Evolutionary conservation across 2,113 vertebrate genomes (phyloP), one percentile per base, ranked within the genome.

Genomic region (Egretta garzetta): DNA sequence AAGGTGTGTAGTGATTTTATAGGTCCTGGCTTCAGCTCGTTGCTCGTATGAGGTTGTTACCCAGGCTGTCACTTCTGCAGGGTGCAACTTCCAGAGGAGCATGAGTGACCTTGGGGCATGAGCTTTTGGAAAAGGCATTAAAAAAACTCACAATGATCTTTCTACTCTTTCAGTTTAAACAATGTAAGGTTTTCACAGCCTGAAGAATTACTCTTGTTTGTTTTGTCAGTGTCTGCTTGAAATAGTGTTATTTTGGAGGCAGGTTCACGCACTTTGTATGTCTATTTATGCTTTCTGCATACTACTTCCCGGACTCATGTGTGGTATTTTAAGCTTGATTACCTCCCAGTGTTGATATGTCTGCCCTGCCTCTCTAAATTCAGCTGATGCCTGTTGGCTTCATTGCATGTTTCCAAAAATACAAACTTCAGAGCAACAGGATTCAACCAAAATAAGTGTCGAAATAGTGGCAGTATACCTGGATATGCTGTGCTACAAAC

Each of bases 291-390:
- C 90, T 93, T 70, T 56, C 95, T 80, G 70, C 60, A 32, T 86
- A 76, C 95, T 66, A 77, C 53, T 91, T 93, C 94, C 91, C 10
- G 3, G 80, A 83, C 90, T 96, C 75, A 90, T 33, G 86, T 71
- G 87, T 52, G 96, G 55, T 98, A 98, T 98, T 98, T 98, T 97
- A 95, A 97, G 97, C 94, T 47, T 71, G 63, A 70, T 98, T 97
- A 96, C 97, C 92, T 97, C 92, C 80, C 88, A 41, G 71, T 23
- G 93, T 86, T 97, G 98, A 95, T 97, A 97, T 94, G 96, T 92
- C 62, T 93, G 84, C 1, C 0, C 91, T 97, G 97, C 94, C 86
- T 97, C 56, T 19, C 81, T 92, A 88, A 92, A 96, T 96, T 97
- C 97, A 98, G 94, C 97, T 97, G 97, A 96, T 97, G 85, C 90